These are phyloP conservation scores for Iphiclides podalirius DNA, from an alignment of 2,888 invertebrate species.

Conservation along the genomic window DNA sequence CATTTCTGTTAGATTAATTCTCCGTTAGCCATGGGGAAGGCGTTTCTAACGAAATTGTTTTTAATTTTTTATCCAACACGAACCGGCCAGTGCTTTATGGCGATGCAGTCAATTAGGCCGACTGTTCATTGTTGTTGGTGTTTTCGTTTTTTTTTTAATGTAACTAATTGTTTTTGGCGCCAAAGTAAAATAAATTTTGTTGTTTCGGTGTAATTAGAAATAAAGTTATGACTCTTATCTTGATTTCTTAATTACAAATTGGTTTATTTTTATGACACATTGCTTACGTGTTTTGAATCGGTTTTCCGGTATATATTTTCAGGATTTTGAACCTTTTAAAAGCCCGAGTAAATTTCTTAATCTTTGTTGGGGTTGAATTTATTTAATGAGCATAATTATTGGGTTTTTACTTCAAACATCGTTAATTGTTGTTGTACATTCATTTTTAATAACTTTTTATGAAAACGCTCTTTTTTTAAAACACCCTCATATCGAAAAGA, in stretches of 20 bases:
- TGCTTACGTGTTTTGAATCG: neutral
- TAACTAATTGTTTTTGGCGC: conserved; percentile 12
- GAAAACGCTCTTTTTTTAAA: too few species aligned
- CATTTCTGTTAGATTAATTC: conserved; percentile 16
- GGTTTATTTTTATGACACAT: conserved; percentile 2
- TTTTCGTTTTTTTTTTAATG: neutral
- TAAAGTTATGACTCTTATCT: conserved; percentile 4
- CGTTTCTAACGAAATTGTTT: neutral
- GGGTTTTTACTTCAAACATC: too few species aligned
- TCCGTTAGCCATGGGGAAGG: neutral
- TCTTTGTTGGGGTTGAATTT: neutral
- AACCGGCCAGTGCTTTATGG: neutral
- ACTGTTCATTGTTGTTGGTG: neutral
- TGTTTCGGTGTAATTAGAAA: conserved; percentile 1
- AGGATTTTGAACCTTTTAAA: neutral
- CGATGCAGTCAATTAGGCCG: conserved; percentile 3
- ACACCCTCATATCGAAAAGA: too few species aligned
- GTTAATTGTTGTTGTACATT: too few species aligned
- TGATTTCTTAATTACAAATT: conserved; percentile 14
- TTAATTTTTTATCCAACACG: neutral
- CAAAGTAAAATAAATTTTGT: conserved; percentile 12
- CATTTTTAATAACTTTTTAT: too few species aligned
- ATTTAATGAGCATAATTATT: too few species aligned
- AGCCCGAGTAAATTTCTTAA: neutral
- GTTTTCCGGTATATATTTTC: neutral